phyloP scores from a whole-genome alignment of 2,797 vertebrate species.

The Pterois miles region DNA sequence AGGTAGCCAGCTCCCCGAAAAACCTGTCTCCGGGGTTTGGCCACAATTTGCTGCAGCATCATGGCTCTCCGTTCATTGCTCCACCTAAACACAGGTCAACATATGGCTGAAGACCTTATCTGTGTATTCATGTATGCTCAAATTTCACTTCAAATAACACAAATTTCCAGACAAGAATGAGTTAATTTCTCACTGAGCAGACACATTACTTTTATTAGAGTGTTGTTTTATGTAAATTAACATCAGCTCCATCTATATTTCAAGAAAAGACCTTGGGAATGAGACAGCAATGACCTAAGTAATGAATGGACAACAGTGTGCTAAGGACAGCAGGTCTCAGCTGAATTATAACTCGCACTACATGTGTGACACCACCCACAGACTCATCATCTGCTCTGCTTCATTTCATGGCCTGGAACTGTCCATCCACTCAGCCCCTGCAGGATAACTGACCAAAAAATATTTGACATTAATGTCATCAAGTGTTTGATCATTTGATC shows the following conservation, averaged over 20 bases:
- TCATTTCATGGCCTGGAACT: constrained; percentile 9
- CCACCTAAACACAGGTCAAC: constrained; percentile 51
- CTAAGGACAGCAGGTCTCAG: constrained; percentile 62
- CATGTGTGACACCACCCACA: constrained; percentile 73
- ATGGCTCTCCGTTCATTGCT: constrained; percentile 75
- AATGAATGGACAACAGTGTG: constrained; percentile 18
- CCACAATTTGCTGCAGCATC: constrained; percentile 78
- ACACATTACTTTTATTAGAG: not conserved
- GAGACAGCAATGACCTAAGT: constrained; percentile 14
- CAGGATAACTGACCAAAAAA: not conserved
- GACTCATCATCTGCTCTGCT: constrained; percentile 69
- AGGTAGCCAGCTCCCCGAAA: constrained; percentile 88
- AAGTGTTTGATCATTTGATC: not conserved
- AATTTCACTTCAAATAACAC: not conserved
- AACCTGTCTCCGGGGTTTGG: constrained; percentile 87
- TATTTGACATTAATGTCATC: not conserved
- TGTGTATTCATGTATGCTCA: not conserved
- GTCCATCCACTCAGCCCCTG: constrained; percentile 24
- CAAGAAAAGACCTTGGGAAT: constrained; percentile 2
- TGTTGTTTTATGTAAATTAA: not conserved
- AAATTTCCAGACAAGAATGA: not conserved
- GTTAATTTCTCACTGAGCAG: not conserved
- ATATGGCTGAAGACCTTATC: not conserved
- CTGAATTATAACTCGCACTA: constrained; percentile 55
- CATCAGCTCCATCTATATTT: not conserved